phyloP scores from a whole-genome alignment of 2,797 vertebrate genomes.

The Simalia tracyae region DNA sequence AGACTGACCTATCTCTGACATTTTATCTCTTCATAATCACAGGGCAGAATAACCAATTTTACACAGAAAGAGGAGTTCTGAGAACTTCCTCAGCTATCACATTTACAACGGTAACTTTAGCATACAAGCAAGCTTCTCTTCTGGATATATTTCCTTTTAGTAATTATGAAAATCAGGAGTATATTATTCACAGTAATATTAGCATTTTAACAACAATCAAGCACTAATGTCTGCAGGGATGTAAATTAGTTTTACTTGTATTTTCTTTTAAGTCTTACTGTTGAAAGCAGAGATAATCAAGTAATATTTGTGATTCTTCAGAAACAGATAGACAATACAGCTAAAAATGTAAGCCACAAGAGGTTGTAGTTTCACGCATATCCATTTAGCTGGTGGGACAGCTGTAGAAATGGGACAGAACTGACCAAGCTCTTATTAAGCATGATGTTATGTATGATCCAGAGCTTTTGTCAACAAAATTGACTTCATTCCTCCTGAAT shows the following conservation, averaged over 20 bases:
- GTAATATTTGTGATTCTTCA: background rate
- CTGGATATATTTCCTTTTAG: background rate
- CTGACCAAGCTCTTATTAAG: conserved; percentile 59
- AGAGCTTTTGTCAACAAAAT: conserved; percentile 56
- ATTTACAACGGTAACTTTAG: rapidly evolving
- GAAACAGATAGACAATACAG: background rate
- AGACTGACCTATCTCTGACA: conserved; percentile 48
- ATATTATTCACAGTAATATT: background rate
- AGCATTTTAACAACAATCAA: background rate
- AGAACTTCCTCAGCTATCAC: background rate
- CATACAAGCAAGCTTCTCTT: background rate
- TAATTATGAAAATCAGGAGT: background rate
- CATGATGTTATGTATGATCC: conserved; percentile 67
- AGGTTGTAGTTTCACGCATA: rapidly evolving
- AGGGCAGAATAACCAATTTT: conserved; percentile 52
- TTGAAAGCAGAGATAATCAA: background rate
- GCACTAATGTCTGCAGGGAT: background rate
- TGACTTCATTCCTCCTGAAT: conserved; percentile 62
- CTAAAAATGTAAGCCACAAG: background rate
- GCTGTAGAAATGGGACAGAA: conserved; percentile 37
- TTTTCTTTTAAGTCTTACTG: background rate
- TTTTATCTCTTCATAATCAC: conserved; percentile 23
- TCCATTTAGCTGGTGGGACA: conserved; percentile 36
- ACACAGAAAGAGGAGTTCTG: conserved; percentile 25
- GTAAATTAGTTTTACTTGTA: conserved; percentile 1